Percentiles rank a stretch among this genome's conserved stretches.
phyloP scores from a whole-genome alignment of 2,888 invertebrate genomes.

The Germaria angustata region DNA sequence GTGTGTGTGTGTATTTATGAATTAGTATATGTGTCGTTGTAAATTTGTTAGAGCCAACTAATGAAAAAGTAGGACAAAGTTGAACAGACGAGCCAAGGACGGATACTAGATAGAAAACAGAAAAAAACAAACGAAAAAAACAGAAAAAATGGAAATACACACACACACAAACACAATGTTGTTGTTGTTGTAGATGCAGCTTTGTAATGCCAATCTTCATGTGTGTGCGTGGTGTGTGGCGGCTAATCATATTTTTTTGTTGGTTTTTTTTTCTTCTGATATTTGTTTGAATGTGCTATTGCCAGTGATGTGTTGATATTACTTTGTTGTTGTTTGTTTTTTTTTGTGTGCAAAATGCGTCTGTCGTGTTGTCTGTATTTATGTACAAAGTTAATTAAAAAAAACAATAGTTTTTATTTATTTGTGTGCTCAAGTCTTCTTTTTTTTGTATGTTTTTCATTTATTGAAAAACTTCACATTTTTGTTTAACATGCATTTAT shows the following conservation, averaged over 20 bases:
- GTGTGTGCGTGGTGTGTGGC: conserved; percentile 38
- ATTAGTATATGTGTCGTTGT: conserved; percentile 64
- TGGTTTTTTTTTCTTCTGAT: conserved; percentile 8
- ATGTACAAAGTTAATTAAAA: conserved; percentile 44
- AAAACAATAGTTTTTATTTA: conserved; percentile 5
- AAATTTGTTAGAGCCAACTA: conserved; percentile 74
- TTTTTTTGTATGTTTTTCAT: background rate
- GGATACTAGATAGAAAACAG: conserved; percentile 79
- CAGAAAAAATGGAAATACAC: conserved; percentile 53
- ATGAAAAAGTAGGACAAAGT: conserved; percentile 81
- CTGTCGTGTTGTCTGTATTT: conserved; percentile 55
- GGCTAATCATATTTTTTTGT: conserved; percentile 58
- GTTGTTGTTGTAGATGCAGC: conserved; percentile 39
- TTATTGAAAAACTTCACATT: conserved; percentile 40
- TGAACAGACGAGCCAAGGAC: conserved; percentile 81
- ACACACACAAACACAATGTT: conserved; percentile 11
- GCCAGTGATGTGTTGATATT: conserved; percentile 50
- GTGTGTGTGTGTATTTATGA: conserved; percentile 11
- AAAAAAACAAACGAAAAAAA: conserved; percentile 53
- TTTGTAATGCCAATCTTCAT: conserved; percentile 31
- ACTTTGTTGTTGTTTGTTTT: conserved; percentile 40
- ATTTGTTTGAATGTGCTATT: conserved; percentile 40
- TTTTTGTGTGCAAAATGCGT: conserved; percentile 54
- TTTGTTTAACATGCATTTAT: conserved; percentile 11
- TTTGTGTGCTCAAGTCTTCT: conserved; percentile 2